A percentile compares a stretch with the other conserved stretches of the same genome.
Evolutionary conservation across 2,888 invertebrate species (phyloP).

Genomic region (Drosophila koepferae): DNA sequence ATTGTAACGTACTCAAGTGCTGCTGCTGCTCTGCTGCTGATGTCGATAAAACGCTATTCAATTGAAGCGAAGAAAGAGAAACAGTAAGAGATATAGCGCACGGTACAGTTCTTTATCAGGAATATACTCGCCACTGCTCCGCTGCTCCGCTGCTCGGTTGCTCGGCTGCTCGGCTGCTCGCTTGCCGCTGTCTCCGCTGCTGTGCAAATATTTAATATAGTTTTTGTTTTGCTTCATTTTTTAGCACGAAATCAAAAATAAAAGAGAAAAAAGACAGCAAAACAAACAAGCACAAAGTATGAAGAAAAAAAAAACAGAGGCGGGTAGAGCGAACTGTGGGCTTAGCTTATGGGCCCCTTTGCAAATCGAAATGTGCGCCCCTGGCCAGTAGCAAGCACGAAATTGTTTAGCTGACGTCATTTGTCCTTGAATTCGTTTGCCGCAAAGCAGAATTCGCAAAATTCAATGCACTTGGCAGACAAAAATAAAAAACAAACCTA

Average conservation of each 20-base stretch:
- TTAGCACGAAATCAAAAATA: constrained; percentile 29
- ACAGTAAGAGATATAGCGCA: constrained; percentile 11
- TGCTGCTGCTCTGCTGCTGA: constrained; percentile 7
- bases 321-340: constrained; percentile 22
- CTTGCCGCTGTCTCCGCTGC: constrained; percentile 59
- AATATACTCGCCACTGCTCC: constrained; percentile 20
- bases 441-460: constrained; percentile 72
- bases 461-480: constrained; percentile 76
- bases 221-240: constrained; percentile 20
- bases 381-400: constrained; percentile 51
- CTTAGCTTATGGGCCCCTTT: constrained; percentile 9
- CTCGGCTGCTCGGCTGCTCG: constrained; percentile 19
- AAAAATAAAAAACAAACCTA: not conserved
- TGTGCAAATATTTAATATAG: constrained; percentile 69
- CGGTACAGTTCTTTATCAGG: constrained; percentile 73
- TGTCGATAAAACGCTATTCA: constrained; percentile 26
- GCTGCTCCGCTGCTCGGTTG: constrained; percentile 40
- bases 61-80: not conserved
- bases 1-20: constrained; percentile 31
- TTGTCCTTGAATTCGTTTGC: constrained; percentile 79
- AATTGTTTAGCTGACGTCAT: constrained; percentile 81
- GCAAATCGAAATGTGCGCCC: constrained; percentile 27
- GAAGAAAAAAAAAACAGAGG: constrained; percentile 47
- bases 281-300: constrained; percentile 50
- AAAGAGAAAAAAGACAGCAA: constrained; percentile 34